A percentile compares a stretch with the other conserved stretches of the same genome.
These are phyloP conservation scores for Mimachlamys varia DNA, from an alignment of 2,888 invertebrate genomes.

Conservation along the genomic window DNA sequence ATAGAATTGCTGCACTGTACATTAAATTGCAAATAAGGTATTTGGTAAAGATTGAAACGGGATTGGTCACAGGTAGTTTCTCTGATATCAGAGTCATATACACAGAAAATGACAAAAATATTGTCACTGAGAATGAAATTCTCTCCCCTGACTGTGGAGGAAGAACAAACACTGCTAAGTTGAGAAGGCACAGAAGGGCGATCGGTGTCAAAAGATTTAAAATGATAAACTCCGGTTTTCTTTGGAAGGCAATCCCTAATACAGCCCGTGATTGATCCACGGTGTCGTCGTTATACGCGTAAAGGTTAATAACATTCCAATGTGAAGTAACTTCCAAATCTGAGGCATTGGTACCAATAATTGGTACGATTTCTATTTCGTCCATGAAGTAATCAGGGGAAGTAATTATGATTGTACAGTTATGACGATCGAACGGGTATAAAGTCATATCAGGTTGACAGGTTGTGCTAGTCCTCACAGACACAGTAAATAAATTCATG, in stretches of 20 bases:
- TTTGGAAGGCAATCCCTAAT: too few species aligned
- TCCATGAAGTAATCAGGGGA: neutral
- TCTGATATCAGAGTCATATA: neutral
- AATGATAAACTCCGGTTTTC: too few species aligned
- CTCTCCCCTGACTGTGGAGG: too few species aligned
- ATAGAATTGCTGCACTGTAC: neutral
- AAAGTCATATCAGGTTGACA: neutral
- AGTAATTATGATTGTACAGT: neutral
- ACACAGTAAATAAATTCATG: neutral
- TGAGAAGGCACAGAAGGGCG: too few species aligned
- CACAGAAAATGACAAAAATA: neutral
- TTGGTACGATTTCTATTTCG: neutral
- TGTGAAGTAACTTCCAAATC: neutral
- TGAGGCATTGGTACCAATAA: neutral
- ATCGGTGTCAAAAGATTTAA: too few species aligned
- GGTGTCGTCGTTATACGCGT: too few species aligned
- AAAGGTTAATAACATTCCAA: neutral
- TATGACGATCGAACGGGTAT: conserved; percentile 8
- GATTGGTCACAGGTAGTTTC: neutral
- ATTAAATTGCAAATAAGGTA: neutral
- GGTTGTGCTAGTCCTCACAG: neutral
- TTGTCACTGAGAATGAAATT: too few species aligned
- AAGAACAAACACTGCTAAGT: too few species aligned
- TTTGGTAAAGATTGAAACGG: neutral
- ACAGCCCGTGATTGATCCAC: too few species aligned